A percentile compares a stretch with the other conserved stretches of the same genome.
Conservation (phyloP, 1,140 invertebrate species). For the Euura lappo region DNA sequence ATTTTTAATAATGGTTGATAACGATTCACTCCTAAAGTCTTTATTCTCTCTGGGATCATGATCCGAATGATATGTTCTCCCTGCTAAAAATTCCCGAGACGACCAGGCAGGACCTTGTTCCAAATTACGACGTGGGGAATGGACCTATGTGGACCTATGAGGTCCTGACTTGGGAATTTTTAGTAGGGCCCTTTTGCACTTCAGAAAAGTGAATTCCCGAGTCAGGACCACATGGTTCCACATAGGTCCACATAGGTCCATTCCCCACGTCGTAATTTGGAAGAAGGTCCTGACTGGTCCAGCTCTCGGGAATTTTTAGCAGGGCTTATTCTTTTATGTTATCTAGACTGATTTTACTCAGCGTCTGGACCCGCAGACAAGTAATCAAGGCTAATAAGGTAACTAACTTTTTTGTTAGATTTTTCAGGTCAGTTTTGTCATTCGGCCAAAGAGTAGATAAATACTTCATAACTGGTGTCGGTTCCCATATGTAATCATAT, state of each 20-base stretch:
- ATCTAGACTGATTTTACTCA: background rate
- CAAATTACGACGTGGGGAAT: too few species aligned
- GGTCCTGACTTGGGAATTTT: too few species aligned
- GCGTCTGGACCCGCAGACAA: conserved; percentile 32
- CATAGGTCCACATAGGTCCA: too few species aligned
- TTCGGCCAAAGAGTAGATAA: background rate
- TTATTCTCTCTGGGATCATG: conserved; percentile 30
- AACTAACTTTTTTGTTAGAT: conserved; percentile 17
- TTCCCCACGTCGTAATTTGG: too few species aligned
- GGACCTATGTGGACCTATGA: too few species aligned
- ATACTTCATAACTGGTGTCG: conserved; percentile 6
- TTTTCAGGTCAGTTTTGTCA: conserved; percentile 7
- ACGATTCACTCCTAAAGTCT: conserved; percentile 28
- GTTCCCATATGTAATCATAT: background rate
- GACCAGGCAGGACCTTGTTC: too few species aligned
- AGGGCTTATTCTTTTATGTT: conserved; percentile 11
- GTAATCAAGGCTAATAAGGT: conserved; percentile 21
- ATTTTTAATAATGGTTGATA: conserved; percentile 29
- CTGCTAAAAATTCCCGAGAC: too few species aligned
- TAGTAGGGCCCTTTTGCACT: too few species aligned
- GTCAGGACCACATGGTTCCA: too few species aligned
- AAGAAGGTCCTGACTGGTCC: too few species aligned
- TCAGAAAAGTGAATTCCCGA: too few species aligned
- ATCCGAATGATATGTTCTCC: conserved; percentile 26
- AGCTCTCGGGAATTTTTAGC: too few species aligned